phyloP scores from a whole-genome alignment of 1,140 invertebrate genomes.

The Mylabris phalerata region DNA sequence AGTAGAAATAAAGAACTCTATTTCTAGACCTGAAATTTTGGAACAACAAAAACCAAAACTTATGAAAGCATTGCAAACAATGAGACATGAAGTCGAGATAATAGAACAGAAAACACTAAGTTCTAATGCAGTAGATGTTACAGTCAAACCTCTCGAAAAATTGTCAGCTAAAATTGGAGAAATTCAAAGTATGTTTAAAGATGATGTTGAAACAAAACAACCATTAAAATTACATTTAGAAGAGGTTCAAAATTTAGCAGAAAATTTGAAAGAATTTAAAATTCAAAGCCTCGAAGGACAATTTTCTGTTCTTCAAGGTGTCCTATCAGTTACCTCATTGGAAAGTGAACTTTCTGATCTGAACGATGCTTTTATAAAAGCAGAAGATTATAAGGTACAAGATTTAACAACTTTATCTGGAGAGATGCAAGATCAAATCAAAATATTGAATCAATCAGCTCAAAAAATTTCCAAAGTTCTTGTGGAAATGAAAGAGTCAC shows the following conservation, averaged over 20 bases:
- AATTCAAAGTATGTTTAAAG: slow-evolving; percentile 2
- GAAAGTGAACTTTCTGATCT: slow-evolving; percentile 1
- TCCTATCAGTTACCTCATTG: not conserved
- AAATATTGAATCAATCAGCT: too few relatives aligned
- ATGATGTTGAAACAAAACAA: not conserved
- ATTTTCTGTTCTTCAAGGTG: not conserved
- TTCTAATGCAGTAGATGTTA: not conserved
- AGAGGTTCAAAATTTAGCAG: not conserved
- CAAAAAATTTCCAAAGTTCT: too few relatives aligned
- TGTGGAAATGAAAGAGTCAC: too few relatives aligned
- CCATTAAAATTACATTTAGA: not conserved
- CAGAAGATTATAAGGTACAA: too few relatives aligned
- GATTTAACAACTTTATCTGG: too few relatives aligned
- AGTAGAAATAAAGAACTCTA: not conserved
- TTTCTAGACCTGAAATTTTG: slow-evolving; percentile 10
- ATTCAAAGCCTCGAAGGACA: not conserved
- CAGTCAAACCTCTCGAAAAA: not conserved
- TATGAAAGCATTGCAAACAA: slow-evolving; percentile 4
- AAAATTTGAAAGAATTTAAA: not conserved
- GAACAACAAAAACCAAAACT: slow-evolving; percentile 16
- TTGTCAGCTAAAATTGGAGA: slow-evolving; percentile 1
- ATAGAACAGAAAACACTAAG: not conserved
- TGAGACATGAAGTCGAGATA: not conserved
- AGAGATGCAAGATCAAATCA: too few relatives aligned
- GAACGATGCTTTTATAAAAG: slow-evolving; percentile 8